phyloP scores from a whole-genome alignment of 2,113 vertebrate genomes.

The Pelodiscus sinensis region DNA sequence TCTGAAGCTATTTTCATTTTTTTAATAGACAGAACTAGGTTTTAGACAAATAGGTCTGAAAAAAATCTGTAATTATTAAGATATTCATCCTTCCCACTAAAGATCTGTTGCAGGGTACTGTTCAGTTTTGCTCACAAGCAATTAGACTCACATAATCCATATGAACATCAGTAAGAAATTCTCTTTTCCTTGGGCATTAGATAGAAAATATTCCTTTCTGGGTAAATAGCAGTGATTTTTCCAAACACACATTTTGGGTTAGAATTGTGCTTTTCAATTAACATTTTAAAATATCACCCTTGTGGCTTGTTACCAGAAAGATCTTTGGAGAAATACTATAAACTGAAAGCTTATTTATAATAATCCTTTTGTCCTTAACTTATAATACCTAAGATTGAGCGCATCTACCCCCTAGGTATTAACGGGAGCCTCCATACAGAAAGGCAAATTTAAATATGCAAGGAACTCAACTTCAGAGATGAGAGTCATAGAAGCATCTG shows the following conservation, averaged over 20 bases:
- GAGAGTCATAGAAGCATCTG: rapidly evolving
- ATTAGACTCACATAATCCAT: background rate
- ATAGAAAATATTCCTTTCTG: background rate
- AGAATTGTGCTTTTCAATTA: background rate
- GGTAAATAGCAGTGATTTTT: background rate
- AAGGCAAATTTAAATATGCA: background rate
- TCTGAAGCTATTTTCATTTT: background rate
- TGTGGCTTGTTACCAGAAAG: background rate
- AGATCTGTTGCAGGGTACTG: background rate
- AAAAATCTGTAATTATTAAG: conserved; percentile 1
- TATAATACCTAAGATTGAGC: background rate
- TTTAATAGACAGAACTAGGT: background rate
- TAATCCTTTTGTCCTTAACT: background rate
- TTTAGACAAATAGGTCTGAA: background rate
- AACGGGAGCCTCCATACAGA: background rate
- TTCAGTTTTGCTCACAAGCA: conserved; percentile 8
- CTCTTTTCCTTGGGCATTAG: background rate
- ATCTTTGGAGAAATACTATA: background rate
- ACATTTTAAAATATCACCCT: background rate
- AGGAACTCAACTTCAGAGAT: background rate
- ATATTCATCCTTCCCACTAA: background rate
- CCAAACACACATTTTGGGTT: background rate
- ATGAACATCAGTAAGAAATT: background rate
- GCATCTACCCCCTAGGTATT: background rate
- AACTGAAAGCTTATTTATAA: background rate